Base-by-base conservation (phyloP, 2,113 vertebrate species). In the Osmerus eperlanus region DNA sequence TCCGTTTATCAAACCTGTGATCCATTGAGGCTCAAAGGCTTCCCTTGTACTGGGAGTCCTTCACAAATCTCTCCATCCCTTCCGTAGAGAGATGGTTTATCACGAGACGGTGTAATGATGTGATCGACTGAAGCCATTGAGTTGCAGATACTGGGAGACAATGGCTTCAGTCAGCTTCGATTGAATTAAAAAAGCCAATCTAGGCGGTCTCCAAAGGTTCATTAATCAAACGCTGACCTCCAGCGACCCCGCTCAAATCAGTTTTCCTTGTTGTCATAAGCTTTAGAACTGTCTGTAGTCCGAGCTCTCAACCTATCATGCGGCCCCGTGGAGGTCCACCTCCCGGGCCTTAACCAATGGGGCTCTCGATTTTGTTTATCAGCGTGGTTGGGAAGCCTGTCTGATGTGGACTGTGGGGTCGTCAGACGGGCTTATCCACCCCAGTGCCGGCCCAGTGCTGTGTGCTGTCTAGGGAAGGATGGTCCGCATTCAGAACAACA, bases 181-280 rank as follows among this genome's bases (percentile, higher is more conserved):
- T 86, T 83, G 61, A 75, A 79, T 75, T 70, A 81, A 72, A 87
- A 87, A 74, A 73, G 65, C 16, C 68, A 65, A 65, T 71, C 23
- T 68, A n/a, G 67, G 62, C 51, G 62, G 61, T 55, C 62, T 36
- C 78, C 67, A 83, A 81, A 85, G 73, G 69, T 76, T 70, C 65
- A 66, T 75, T 85, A 81, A 84, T 80, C 9, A 68, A 86, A 73
- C 78, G 61, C 71, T 82, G 82, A 79, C 56, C 62, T 55, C 65
- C 59, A 56, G 68, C 62, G 73, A 70, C 77, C 78, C 74, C 72
- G 75, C 64, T 25, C 54, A 78, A 86, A 86, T 82, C 81, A 67
- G 19, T 23, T 66, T 0, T 23, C 55, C 66, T 82, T 81, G 79
- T 80, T 82, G 78, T 81, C 75, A 67, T 72, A 68, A 81, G 78